Evolutionary conservation across 2,797 vertebrate species (phyloP), one percentile per base, ranked within the genome.

Genomic region (Manis pentadactyla): DNA sequence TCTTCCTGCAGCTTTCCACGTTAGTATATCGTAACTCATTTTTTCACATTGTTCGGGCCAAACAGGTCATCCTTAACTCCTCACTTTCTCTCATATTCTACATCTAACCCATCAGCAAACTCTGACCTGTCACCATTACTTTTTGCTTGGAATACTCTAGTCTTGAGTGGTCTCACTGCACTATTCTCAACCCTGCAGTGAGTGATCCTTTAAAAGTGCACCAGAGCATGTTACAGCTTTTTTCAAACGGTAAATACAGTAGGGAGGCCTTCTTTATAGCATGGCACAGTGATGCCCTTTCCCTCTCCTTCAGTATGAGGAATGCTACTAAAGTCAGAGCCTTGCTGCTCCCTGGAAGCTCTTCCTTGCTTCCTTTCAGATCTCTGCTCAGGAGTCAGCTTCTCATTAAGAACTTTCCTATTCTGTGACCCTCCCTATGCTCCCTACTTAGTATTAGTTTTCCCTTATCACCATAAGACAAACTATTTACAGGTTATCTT

Each of bases 81-180:
- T 82, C 51, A 74, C 14, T 87, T 93, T 87, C 73, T 59, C 23
- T 87, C 31, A 74, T n/a, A n/a, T 2, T 68, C 46, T 25, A 27
- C 25, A 91, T 59, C 77, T 34, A 96, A 84, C 29, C 55, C 39
- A 86, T 42, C 21, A 78, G 64, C 42, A 92, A 92, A 87, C 29
- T 92, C 77, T 73, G n/a, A 13, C 61, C 87, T 90, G 68, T 53
- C 49, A 87, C 11, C 17, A 86, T 14, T 37, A 84, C 3, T 55
- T 92, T 49, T 69, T 34, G 42, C 34, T 63, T 42, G 39, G 10
- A 92, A 87, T 31, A 82, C 25, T 89, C 55, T 7, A 46, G 9
- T 81, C 34, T 68, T 86, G 55, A 68, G 10, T 6, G 7, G 9
- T 86, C 18, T 93, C 34, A 55, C 34, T 64, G 53, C 0, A 88